These are phyloP conservation scores for Euura lappo DNA, from an alignment of 1,140 invertebrate genomes.

Conservation along the genomic window DNA sequence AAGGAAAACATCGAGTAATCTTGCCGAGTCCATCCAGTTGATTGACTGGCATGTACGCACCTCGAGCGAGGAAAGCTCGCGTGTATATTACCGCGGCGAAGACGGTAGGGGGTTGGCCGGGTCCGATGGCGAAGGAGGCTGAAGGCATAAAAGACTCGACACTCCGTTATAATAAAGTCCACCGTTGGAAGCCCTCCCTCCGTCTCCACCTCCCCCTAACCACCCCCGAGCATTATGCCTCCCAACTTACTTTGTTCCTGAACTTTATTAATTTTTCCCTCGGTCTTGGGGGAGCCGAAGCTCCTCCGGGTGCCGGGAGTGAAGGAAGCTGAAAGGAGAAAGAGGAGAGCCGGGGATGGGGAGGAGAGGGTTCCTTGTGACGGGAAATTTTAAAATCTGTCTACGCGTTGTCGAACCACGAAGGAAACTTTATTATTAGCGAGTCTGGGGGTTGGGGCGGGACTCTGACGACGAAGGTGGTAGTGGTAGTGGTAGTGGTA, in stretches of 20 bases:
- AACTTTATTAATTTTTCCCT: slow-evolving; percentile 64
- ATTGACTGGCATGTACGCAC: background rate
- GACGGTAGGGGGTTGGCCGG: slow-evolving; percentile 17
- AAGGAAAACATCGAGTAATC: no score
- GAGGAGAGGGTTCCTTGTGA: slow-evolving; percentile 45
- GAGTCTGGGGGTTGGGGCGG: background rate
- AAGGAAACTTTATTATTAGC: slow-evolving; percentile 7
- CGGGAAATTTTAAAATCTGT: slow-evolving; percentile 32
- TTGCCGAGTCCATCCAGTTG: background rate
- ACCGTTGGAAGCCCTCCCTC: slow-evolving; percentile 37
- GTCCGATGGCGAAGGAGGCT: slow-evolving; percentile 23
- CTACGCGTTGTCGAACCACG: slow-evolving; percentile 2
- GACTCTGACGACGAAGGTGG: background rate
- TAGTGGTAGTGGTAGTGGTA: slow-evolving; percentile 15
- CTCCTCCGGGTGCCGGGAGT: background rate
- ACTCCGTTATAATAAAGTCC: slow-evolving; percentile 61
- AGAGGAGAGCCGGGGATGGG: slow-evolving; percentile 22
- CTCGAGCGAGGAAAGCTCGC: background rate
- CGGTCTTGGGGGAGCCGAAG: slow-evolving; percentile 48
- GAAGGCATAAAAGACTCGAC: slow-evolving; percentile 57
- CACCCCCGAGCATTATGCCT: slow-evolving; percentile 30
- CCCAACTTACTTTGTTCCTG: slow-evolving; percentile 63
- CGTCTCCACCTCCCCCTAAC: background rate
- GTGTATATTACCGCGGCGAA: background rate
- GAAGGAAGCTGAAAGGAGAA: slow-evolving; percentile 14